phyloP scores from a whole-genome alignment of 2,113 vertebrate genomes.

The Ciconia boyciana region DNA sequence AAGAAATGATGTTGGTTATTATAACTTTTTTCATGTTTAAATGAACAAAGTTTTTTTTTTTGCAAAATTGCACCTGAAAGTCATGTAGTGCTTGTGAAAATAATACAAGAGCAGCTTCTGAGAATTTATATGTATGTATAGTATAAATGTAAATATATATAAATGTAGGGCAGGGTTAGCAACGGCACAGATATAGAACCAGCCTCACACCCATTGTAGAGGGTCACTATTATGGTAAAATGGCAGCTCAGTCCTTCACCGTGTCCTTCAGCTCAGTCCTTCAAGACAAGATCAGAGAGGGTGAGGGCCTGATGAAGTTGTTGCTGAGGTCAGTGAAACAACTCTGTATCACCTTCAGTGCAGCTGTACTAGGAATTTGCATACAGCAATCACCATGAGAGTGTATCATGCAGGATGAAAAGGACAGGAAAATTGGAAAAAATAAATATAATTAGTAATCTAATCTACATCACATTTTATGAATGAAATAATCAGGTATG shows the following conservation, averaged over 20 bases:
- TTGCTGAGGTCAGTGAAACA: neutral
- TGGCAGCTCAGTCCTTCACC: neutral
- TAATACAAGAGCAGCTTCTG: neutral
- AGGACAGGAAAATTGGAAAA: slow-evolving; percentile 7
- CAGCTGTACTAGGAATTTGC: neutral
- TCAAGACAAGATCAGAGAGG: neutral
- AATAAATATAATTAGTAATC: slow-evolving; percentile 22
- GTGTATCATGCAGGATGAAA: neutral
- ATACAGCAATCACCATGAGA: slow-evolving; percentile 3
- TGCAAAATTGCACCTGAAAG: neutral
- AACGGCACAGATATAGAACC: neutral
- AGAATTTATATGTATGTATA: neutral
- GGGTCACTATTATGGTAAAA: neutral
- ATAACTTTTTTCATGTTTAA: neutral
- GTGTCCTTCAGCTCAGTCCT: neutral
- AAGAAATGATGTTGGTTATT: neutral
- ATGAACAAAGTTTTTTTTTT: neutral
- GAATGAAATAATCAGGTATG: slow-evolving; percentile 13
- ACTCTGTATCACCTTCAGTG: neutral
- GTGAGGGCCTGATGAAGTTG: neutral
- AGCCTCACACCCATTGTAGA: neutral
- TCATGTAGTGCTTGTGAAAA: neutral
- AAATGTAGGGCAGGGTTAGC: neutral
- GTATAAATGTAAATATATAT: neutral
- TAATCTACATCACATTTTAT: slow-evolving; percentile 18